phyloP scores from a whole-genome alignment of 2,888 invertebrate genomes.

The Nemoura dubitans region DNA sequence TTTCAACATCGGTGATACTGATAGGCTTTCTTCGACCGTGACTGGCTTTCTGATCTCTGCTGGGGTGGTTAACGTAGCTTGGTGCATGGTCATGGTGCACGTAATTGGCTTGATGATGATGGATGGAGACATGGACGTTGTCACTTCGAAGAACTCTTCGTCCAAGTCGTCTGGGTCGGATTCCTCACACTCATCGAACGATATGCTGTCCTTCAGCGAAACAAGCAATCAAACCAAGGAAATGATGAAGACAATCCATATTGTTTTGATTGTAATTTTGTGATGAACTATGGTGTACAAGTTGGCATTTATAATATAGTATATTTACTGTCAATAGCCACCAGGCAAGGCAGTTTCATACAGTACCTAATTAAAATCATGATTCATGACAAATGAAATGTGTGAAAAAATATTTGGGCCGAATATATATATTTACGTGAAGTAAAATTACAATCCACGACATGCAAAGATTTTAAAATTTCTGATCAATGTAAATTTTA shows the following conservation, averaged over 20 bases:
- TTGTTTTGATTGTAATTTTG: too few species aligned
- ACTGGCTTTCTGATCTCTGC: not conserved
- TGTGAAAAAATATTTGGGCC: too few species aligned
- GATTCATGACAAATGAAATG: too few species aligned
- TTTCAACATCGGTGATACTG: not conserved
- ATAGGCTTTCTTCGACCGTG: not conserved
- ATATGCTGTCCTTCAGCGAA: constrained; percentile 50
- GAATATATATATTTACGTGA: too few species aligned
- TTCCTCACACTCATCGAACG: constrained; percentile 44
- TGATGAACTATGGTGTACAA: too few species aligned
- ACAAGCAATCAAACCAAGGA: constrained; percentile 40
- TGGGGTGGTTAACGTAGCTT: not conserved
- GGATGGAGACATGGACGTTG: not conserved
- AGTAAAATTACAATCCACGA: too few species aligned
- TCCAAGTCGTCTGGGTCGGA: constrained; percentile 44
- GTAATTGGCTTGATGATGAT: not conserved
- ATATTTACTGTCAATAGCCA: too few species aligned
- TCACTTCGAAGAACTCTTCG: constrained; percentile 44
- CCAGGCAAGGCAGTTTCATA: too few species aligned
- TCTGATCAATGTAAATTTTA: too few species aligned
- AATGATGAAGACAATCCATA: not conserved
- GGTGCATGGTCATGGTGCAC: not conserved
- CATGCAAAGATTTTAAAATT: too few species aligned
- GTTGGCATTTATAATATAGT: too few species aligned
- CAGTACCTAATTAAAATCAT: too few species aligned